phyloP scores from a whole-genome alignment of 2,113 vertebrate species.

The Protobothrops flavoviridis region DNA sequence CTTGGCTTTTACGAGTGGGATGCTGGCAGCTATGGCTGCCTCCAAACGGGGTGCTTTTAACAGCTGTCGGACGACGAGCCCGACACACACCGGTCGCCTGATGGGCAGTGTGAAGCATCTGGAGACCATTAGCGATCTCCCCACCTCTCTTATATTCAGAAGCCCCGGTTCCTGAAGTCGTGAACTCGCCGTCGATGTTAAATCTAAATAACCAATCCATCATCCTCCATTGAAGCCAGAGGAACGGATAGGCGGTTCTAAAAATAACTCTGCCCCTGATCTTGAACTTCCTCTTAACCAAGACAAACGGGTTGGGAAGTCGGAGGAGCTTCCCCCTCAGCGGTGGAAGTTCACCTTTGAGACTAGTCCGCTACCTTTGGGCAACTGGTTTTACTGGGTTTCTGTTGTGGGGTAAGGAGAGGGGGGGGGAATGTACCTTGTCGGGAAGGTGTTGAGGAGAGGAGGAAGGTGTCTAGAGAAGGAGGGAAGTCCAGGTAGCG shows the following conservation, averaged over 20 bases:
- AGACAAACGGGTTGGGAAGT: background rate
- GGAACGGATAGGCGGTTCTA: slow-evolving; percentile 69
- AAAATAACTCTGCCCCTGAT: slow-evolving; percentile 71
- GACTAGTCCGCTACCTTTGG: background rate
- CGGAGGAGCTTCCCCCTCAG: no score
- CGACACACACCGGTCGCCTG: background rate
- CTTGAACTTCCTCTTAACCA: slow-evolving; percentile 33
- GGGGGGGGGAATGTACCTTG: background rate
- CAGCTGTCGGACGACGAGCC: background rate
- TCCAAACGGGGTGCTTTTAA: background rate
- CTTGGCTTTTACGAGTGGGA: background rate
- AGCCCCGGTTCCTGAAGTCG: rapidly evolving
- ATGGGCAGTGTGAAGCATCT: background rate
- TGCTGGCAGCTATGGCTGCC: background rate
- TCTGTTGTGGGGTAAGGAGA: background rate
- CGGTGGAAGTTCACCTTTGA: background rate
- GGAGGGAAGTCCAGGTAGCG: background rate
- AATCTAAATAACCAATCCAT: slow-evolving; percentile 53
- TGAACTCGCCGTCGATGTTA: no score
- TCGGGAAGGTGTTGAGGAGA: background rate
- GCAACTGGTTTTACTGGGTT: background rate
- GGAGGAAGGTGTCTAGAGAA: background rate
- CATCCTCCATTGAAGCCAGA: slow-evolving; percentile 72
- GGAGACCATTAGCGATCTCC: background rate
- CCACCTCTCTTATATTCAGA: background rate